These are phyloP conservation scores for Solea solea DNA, from an alignment of 2,113 vertebrate genomes.

Conservation along the genomic window DNA sequence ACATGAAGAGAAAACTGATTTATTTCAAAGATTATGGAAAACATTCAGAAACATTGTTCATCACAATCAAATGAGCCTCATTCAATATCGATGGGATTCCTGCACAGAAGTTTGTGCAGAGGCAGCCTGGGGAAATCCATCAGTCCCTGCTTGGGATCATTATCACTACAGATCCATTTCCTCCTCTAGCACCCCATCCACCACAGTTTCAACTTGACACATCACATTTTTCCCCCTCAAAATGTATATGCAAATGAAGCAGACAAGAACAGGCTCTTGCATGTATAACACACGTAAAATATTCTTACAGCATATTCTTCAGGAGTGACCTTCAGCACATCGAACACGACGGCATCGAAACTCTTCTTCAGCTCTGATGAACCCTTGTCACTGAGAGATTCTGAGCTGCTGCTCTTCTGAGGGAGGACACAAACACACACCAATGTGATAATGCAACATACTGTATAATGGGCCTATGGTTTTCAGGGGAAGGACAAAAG, in stretches of 20 bases:
- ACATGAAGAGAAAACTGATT: not conserved
- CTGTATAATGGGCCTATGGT: not conserved
- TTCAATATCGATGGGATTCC: not conserved
- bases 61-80: not conserved
- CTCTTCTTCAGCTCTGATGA: conserved; percentile 96
- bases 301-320: conserved; percentile 97
- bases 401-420: conserved; percentile 97
- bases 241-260: no score
- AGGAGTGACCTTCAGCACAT: conserved; percentile 96
- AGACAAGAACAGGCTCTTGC: no score
- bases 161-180: no score
- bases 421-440: not conserved
- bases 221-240: no score
- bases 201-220: no score
- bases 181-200: no score
- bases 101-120: not conserved
- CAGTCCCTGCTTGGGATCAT: not conserved
- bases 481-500: not conserved
- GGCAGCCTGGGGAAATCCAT: conserved; percentile 24
- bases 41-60: not conserved
- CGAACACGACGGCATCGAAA: conserved; percentile 98
- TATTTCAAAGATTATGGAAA: not conserved
- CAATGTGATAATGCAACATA: not conserved
- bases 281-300: not conserved
- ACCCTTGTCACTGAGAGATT: conserved; percentile 95